These are phyloP conservation scores for Gallinago media DNA, from an alignment of 2,113 vertebrate species.

Conservation along the genomic window DNA sequence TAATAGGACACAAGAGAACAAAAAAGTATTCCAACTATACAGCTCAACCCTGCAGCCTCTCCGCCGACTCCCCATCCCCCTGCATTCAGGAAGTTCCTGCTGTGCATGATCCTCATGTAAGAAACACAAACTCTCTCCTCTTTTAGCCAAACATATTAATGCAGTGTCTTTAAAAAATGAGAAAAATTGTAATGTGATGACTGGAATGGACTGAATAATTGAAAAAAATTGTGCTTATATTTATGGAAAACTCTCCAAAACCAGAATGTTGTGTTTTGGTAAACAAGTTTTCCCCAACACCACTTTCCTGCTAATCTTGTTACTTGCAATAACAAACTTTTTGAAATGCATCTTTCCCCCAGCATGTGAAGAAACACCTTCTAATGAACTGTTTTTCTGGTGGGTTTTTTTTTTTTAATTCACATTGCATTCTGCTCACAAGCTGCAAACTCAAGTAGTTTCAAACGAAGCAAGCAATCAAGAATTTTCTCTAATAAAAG, in stretches of 20 bases:
- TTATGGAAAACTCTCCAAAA: neutral
- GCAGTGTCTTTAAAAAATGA: neutral
- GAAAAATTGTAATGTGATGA: neutral
- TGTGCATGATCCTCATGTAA: neutral
- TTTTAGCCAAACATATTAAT: neutral
- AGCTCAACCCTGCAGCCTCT: neutral
- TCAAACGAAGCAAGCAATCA: neutral
- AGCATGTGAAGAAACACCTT: neutral
- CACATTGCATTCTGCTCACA: neutral
- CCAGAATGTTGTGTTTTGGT: neutral
- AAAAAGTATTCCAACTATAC: neutral
- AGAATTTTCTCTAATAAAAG: neutral
- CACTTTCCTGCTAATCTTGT: neutral
- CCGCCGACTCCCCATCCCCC: too few species aligned
- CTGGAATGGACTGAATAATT: neutral
- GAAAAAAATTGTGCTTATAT: neutral
- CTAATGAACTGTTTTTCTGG: neutral
- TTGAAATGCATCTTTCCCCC: neutral
- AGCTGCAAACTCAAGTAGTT: neutral
- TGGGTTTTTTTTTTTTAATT: neutral
- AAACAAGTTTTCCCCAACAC: neutral
- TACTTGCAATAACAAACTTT: neutral
- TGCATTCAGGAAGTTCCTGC: constrained; percentile 3
- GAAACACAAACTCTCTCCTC: neutral
- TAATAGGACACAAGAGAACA: neutral